Base-by-base conservation (phyloP, 2,797 vertebrate genomes). In the Trematocara caparti region DNA sequence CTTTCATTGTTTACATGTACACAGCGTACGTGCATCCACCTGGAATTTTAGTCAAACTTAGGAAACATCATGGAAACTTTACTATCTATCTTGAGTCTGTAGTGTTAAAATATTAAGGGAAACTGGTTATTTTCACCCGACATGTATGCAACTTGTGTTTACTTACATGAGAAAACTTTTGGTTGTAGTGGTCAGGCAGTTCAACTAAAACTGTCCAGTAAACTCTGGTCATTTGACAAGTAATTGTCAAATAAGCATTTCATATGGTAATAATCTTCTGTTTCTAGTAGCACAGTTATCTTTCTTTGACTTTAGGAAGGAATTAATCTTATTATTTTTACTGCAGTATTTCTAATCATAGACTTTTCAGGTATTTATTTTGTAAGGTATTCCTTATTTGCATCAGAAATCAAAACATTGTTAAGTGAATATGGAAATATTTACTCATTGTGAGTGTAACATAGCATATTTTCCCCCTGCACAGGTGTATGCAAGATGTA, bases 401-500 rank as follows among this genome's bases (percentile, higher is more conserved):
- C 21, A 45, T 27, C 40, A 17, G 21, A 45, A 69, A 45, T 71
- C 9, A 30, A 71, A 47, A 71, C 40, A 12, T 11, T 71, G 40
- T 47, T 9, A 6, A n/a, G 24, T 17, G 24, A 71, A 47, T 69
- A 69, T 24, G 14, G 14, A 69, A 69, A 17, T 45, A 43, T 6
- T 69, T 69, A 45, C 19, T 69, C 64, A 69, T 27, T 45, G 38
- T 57, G 53, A 3, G 10, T 66, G 1, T 66, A 19, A 73, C 6
- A 3, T 9, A 2, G 1, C 32, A 7, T 10, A 1, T 47, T 51
- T 57, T 0, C 15, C 17, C 19, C n/a, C 49, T 74, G 6, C 19
- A 1, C 86, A 99, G 98, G 98, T 21, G 98, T 99, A 86, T 99
- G 98, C 93, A 99, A 99, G 96, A 99, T 99, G 98, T 99, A 99